Percentiles rank a stretch among this genome's conserved stretches.
These are phyloP conservation scores for Pararge aegeria DNA, from an alignment of 1,140 invertebrate species.

Conservation along the genomic window DNA sequence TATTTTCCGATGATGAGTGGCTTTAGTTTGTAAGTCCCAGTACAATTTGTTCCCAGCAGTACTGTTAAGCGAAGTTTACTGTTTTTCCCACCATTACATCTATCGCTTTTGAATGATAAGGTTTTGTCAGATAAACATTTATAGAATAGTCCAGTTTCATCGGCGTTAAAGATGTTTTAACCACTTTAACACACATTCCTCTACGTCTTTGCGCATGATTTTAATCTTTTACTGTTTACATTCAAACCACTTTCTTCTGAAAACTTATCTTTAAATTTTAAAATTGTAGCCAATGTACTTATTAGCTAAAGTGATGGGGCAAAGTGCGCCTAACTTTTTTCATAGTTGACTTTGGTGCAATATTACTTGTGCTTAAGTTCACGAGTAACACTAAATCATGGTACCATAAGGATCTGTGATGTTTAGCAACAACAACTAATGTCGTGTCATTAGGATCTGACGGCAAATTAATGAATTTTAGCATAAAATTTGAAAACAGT, in stretches of 20 bases:
- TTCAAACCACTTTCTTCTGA: constrained; percentile 34
- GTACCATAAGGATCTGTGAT: no score
- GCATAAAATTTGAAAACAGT: no score
- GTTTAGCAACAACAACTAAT: no score
- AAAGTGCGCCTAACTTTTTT: no score
- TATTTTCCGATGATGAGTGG: constrained; percentile 75
- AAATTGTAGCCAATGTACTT: constrained; percentile 36
- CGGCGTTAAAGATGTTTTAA: constrained; percentile 25
- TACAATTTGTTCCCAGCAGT: constrained; percentile 63
- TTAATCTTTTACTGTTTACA: constrained; percentile 34
- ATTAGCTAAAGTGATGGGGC: no score
- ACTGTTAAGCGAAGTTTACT: constrained; percentile 74
- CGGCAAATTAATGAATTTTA: no score
- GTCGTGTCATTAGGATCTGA: no score
- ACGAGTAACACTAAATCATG: no score
- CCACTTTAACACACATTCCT: constrained; percentile 30
- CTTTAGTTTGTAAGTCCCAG: constrained; percentile 67
- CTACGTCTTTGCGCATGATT: constrained; percentile 33
- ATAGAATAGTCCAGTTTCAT: constrained; percentile 72
- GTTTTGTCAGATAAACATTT: constrained; percentile 67
- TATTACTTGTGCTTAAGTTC: no score
- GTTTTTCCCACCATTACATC: constrained; percentile 63
- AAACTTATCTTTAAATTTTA: constrained; percentile 37
- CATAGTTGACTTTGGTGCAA: no score
- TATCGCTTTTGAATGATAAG: constrained; percentile 55